Evolutionary conservation across 2,888 invertebrate species (phyloP).

Genomic region (Epicampocera succincta): DNA sequence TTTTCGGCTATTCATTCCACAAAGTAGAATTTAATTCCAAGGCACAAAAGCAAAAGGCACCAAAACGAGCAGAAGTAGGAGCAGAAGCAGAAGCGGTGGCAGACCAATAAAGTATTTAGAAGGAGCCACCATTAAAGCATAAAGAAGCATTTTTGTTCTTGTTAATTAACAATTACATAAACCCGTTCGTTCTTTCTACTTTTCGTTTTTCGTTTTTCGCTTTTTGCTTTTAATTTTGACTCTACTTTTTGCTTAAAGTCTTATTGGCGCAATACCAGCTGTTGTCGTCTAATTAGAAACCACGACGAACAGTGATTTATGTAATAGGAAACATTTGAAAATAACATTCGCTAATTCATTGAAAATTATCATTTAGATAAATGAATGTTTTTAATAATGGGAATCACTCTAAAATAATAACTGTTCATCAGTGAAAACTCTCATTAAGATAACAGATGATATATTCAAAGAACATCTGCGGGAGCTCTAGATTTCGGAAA

Average conservation of each 20-base stretch:
- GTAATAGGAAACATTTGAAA: background rate
- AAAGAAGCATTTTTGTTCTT: constrained; percentile 47
- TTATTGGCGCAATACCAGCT: constrained; percentile 12
- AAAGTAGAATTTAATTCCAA: constrained; percentile 18
- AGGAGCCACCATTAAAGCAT: constrained; percentile 35
- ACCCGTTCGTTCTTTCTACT: constrained; percentile 31
- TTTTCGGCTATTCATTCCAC: constrained; percentile 22
- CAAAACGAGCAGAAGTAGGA: background rate
- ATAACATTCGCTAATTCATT: background rate
- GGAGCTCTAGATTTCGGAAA: no score
- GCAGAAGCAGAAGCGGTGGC: background rate
- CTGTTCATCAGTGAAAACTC: no score
- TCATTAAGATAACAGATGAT: no score
- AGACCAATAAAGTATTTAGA: constrained; percentile 52
- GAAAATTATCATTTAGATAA: no score
- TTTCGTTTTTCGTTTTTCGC: background rate
- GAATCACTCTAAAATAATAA: no score
- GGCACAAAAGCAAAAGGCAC: constrained; percentile 10
- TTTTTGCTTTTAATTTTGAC: constrained; percentile 23
- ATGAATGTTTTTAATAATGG: no score
- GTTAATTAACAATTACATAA: constrained; percentile 66
- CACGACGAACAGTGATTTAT: background rate
- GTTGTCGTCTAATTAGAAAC: constrained; percentile 20
- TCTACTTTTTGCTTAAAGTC: constrained; percentile 23
- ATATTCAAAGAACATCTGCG: no score